Evolutionary conservation across 2,113 vertebrate species (phyloP), one percentile per base, ranked within the genome.

Genomic region (Hiodon alosoides): DNA sequence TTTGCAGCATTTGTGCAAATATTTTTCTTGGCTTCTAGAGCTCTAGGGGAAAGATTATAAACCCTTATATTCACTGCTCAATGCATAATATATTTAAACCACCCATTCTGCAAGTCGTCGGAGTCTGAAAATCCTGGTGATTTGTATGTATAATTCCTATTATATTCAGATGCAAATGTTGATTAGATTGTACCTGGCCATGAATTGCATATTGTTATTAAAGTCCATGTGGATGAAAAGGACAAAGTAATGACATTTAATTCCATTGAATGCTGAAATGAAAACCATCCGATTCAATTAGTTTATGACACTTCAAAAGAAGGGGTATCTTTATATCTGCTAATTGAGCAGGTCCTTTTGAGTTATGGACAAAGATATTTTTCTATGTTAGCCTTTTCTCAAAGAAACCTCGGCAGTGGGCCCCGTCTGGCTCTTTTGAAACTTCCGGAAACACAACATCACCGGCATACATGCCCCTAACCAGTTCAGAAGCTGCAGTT

Each of bases 71-170:
- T 47, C 11, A 48, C 50, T 50, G 50, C n/a, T 51, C 50, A 52
- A 51, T 68, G 5, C 66, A 68, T 8, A 52, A 31, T 31, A 31
- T 31, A 31, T 31, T 31, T 31, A 31, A 31, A 31, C 31, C 31
- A 31, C 31, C 31, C 31, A 31, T 31, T 31, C 31, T 31, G 31
- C 2, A 31, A 31, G 31, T 31, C 31, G 31, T 31, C 31, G 31
- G 31, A 31, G 31, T 31, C 31, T 31, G 31, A 31, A 11, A 68
- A 50, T 68, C 16, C 16, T 47, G 52, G 17, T 70, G 8, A 31
- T 70, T 70, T 70, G 10, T 31, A 11, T 70, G 68, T 53, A 70
- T 31, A 31, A 55, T 70, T 7, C 65, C 53, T 57, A 58, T 14
- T 51, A 9, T 13, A 3, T 4, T 59, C 65, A 50, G 65, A 57